phyloP scores from a whole-genome alignment of 1,140 invertebrate genomes.

The Calliopsis andreniformis region DNA sequence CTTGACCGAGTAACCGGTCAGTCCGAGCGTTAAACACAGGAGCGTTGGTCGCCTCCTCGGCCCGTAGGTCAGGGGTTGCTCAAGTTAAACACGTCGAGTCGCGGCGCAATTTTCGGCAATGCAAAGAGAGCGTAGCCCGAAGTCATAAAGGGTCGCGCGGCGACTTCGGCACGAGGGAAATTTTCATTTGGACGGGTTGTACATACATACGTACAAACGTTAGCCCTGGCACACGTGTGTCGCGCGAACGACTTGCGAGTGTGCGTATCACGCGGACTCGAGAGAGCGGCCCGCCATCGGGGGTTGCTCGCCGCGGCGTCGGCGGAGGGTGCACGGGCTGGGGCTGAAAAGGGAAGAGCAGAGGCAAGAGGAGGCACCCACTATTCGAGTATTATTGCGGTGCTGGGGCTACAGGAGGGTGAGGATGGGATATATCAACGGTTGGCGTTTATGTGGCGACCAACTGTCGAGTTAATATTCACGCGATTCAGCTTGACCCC shows the following conservation, averaged over 20 bases:
- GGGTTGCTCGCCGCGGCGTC: constrained; percentile 22
- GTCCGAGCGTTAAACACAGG: too few relatives aligned
- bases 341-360: constrained; percentile 36
- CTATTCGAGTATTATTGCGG: constrained; percentile 65
- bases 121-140: constrained; percentile 14
- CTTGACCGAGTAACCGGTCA: too few relatives aligned
- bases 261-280: constrained; percentile 41
- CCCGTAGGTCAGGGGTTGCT: constrained; percentile 7
- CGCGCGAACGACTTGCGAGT: constrained; percentile 14
- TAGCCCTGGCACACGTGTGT: not conserved
- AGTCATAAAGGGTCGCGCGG: constrained; percentile 56
- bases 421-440: constrained; percentile 66
- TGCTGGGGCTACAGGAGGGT: constrained; percentile 41
- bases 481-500: constrained; percentile 63
- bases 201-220: constrained; percentile 25
- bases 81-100: constrained; percentile 30
- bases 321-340: constrained; percentile 10
- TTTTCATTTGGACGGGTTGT: constrained; percentile 56
- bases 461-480: constrained; percentile 74
- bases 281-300: not conserved
- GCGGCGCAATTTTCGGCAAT: constrained; percentile 41
- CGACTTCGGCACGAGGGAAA: constrained; percentile 46
- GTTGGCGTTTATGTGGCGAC: constrained; percentile 73
- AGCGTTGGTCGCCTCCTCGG: too few relatives aligned
- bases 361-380: constrained; percentile 23